A percentile compares a stretch with the other conserved stretches of the same genome.
Evolutionary conservation across 2,888 invertebrate species (phyloP).

Genomic region (Lasius platythorax): DNA sequence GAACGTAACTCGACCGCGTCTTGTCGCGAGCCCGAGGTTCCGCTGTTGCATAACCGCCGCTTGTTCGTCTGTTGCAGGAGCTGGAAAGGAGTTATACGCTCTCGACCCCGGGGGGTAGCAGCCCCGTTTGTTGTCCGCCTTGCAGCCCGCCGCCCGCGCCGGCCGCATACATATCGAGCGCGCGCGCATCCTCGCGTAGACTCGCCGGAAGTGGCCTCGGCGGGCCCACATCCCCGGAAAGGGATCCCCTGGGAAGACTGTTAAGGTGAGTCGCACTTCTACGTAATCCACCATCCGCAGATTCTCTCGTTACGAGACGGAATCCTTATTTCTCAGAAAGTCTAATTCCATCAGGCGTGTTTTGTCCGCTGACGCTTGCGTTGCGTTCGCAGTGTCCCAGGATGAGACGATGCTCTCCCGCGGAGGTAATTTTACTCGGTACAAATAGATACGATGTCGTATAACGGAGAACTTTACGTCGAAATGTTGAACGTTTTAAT

Average conservation of each 20-base stretch:
- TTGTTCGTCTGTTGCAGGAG: conserved; percentile 77
- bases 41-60: conserved; percentile 25
- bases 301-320: conserved; percentile 6
- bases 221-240: conserved; percentile 80
- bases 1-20: neutral
- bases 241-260: conserved; percentile 80
- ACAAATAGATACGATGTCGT: conserved; percentile 19
- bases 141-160: conserved; percentile 83
- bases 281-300: conserved; percentile 2
- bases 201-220: conserved; percentile 77
- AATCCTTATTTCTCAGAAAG: conserved; percentile 29
- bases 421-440: conserved; percentile 19
- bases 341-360: conserved; percentile 50
- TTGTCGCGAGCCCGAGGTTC: conserved; percentile 2
- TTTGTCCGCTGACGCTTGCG: conserved; percentile 16
- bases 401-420: conserved; percentile 27
- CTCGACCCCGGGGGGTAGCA: conserved; percentile 81
- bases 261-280: conserved; percentile 76
- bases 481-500: conserved; percentile 28
- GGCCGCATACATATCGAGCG: conserved; percentile 84
- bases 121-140: conserved; percentile 82
- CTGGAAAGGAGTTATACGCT: conserved; percentile 82
- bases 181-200: conserved; percentile 82
- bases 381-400: conserved; percentile 17
- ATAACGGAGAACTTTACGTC: conserved; percentile 27